Evolutionary conservation across 1,140 invertebrate species (phyloP), one percentile per base, ranked within the genome.

Genomic region (Notospermus geniculatus): DNA sequence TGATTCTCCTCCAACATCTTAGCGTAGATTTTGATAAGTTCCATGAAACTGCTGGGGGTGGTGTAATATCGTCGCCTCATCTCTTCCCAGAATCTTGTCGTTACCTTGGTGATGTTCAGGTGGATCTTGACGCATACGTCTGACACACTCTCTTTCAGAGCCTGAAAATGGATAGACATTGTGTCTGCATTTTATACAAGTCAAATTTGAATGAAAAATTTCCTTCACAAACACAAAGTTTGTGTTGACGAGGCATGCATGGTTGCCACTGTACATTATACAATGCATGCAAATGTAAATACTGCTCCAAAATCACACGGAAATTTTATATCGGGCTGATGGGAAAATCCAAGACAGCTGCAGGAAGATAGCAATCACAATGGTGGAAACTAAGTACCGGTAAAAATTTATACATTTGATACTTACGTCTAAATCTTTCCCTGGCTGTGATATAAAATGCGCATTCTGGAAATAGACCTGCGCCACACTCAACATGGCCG

Each of bases 11-110:
- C 65, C 23, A 80, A 67, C 69, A 80, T 75, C 54, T 66, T 72
- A 19, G 73, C 70, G 62, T 91, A 94, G 0, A 91, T 82, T 72
- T 89, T 89, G 1, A 95, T 82, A 9, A 93, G 80, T 71, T 92
- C 90, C 62, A 93, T 84, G 75, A 93, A 94, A 71, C 89, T 91
- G 69, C 89, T 92, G 0, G 91, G 91, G 0, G 91, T 93, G 22
- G 90, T 90, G 73, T 93, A 93, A 76, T 91, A 93, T 72, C 88
- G 85, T 0, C 91, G 78, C 57, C 88, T 84, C 86, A 91, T 88
- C 82, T 93, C 91, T 32, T 86, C 81, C 76, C 87, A 92, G 70
- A 89, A 89, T 30, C 85, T 79, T 1, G 84, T 80, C 0, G 90
- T 88, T 80, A 87, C 88, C 22, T 85, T 80, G 72, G 88, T 86